These are phyloP conservation scores for Oscheius sp. DNA, from an alignment of 2,888 invertebrate genomes.

Conservation along the genomic window DNA sequence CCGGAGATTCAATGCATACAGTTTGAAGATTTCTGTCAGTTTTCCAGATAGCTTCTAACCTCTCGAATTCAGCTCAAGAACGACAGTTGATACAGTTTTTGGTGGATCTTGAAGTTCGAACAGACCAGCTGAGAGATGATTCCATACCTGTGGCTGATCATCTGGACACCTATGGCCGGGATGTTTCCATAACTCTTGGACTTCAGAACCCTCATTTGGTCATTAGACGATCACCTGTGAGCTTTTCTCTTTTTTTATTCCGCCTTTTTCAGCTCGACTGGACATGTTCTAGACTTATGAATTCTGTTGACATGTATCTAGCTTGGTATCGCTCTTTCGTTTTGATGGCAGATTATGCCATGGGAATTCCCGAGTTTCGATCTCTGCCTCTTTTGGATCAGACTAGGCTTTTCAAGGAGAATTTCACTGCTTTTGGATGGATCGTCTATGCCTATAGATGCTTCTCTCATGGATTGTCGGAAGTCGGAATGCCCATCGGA, in stretches of 20 bases:
- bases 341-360: slow-evolving; percentile 58
- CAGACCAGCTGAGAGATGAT: slow-evolving; percentile 45
- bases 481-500: slow-evolving; percentile 54
- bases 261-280: slow-evolving; percentile 35
- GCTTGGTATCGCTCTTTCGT: slow-evolving; percentile 60
- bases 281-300: slow-evolving; percentile 53
- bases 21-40: slow-evolving; percentile 14
- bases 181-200: slow-evolving; percentile 44
- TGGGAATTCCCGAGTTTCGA: slow-evolving; percentile 56
- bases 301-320: slow-evolving; percentile 50
- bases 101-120: slow-evolving; percentile 39
- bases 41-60: not conserved
- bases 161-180: slow-evolving; percentile 42
- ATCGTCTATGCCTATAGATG: slow-evolving; percentile 56
- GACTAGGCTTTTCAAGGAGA: slow-evolving; percentile 59
- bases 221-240: slow-evolving; percentile 45
- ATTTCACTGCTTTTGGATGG: slow-evolving; percentile 62
- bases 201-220: slow-evolving; percentile 43
- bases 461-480: slow-evolving; percentile 32
- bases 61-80: slow-evolving; percentile 33
- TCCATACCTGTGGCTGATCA: slow-evolving; percentile 38
- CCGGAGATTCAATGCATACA: slow-evolving; percentile 12
- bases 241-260: not conserved
- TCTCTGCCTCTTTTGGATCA: slow-evolving; percentile 50
- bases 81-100: slow-evolving; percentile 36